Percentiles rank a stretch among this genome's conserved stretches.
Evolutionary conservation across 2,888 invertebrate species (phyloP).

Genomic region (Parapristionchus giblindavisi): DNA sequence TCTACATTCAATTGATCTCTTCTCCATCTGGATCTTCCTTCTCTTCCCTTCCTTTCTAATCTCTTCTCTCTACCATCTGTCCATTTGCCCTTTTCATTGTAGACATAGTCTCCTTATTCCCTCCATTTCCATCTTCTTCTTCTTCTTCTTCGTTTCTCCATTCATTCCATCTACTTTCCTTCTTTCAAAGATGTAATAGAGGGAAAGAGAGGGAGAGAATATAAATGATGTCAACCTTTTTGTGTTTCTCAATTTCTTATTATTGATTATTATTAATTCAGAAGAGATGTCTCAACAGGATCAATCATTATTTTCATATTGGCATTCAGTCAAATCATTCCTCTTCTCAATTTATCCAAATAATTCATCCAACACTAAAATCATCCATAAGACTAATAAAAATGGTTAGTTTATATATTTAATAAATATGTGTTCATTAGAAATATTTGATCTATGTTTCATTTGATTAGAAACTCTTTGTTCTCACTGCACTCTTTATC

Average conservation of each 20-base stretch:
- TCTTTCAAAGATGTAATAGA: background rate
- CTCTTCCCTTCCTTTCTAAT: background rate
- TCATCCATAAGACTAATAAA: slow-evolving; percentile 13
- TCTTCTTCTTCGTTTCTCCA: background rate
- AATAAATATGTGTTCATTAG: too few species aligned
- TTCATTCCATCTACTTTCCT: slow-evolving; percentile 21
- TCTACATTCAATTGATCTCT: background rate
- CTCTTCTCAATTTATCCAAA: background rate
- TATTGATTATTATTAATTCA: background rate
- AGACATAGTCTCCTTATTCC: background rate
- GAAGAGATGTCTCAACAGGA: slow-evolving; percentile 16
- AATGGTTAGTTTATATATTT: slow-evolving; percentile 2
- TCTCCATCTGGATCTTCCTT: background rate
- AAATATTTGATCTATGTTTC: background rate
- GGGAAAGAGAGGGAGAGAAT: background rate
- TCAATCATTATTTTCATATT: background rate
- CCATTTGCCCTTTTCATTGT: too few species aligned
- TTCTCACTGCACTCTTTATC: too few species aligned
- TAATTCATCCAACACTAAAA: background rate
- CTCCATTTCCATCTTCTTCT: background rate
- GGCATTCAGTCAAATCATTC: slow-evolving; percentile 28
- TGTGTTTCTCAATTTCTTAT: too few species aligned
- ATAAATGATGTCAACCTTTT: background rate
- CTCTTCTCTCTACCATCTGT: background rate
- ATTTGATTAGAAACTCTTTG: background rate